Percentiles rank a stretch among this genome's conserved stretches.
Conservation (phyloP, 1,140 invertebrate genomes). For the Hycleus cichorii region DNA sequence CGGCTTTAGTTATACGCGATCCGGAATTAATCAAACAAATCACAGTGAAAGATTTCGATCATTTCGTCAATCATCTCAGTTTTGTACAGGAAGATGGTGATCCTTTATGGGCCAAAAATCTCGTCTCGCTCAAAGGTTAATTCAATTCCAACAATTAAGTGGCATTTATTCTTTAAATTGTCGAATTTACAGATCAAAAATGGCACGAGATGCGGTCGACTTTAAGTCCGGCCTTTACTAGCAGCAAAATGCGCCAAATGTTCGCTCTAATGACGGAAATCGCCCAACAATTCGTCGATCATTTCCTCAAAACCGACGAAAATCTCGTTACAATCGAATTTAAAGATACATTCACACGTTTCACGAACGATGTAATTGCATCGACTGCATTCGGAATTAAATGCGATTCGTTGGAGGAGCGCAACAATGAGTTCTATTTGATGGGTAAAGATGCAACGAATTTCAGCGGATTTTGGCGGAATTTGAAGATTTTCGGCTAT, state of each 20-base stretch:
- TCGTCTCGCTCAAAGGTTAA: no score
- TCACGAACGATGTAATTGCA: no score
- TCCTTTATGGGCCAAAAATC: no score
- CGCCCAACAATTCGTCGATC: constrained; percentile 28
- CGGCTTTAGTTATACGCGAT: no score
- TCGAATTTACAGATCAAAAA: constrained; percentile 25
- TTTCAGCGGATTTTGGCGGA: background rate
- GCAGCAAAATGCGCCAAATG: constrained; percentile 40
- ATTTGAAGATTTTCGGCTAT: background rate
- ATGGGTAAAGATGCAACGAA: constrained; percentile 32
- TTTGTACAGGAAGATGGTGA: no score
- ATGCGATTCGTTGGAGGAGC: no score
- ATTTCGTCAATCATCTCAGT: no score
- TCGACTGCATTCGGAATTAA: no score
- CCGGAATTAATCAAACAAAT: no score
- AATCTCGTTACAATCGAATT: constrained; percentile 17
- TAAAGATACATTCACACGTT: constrained; percentile 36
- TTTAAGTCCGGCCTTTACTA: constrained; percentile 41
- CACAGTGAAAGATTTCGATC: no score
- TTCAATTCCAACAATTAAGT: no score
- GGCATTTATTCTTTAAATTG: no score
- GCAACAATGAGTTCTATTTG: constrained; percentile 12
- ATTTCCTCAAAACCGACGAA: constrained; percentile 24
- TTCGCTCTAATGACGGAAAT: constrained; percentile 34
- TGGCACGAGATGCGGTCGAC: constrained; percentile 40